Percentiles rank a stretch among this genome's conserved stretches.
Conservation (phyloP, 2,113 vertebrate genomes). For the Platanista minor region DNA sequence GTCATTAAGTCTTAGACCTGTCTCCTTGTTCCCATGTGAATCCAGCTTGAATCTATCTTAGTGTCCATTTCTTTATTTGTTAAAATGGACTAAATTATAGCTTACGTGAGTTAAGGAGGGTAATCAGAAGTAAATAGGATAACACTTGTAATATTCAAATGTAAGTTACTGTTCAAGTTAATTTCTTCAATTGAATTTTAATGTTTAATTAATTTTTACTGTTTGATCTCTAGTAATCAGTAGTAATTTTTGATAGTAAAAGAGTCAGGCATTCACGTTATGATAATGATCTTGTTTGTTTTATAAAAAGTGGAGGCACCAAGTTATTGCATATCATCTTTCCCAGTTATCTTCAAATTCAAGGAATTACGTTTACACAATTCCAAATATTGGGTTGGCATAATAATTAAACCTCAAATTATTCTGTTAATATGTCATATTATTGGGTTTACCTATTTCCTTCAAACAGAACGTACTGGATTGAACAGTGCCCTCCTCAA, state of each 20-base stretch:
- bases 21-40: not conserved
- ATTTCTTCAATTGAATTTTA: not conserved
- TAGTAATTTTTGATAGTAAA: not conserved
- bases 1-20: not conserved
- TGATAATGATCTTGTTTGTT: not conserved
- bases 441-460: not conserved
- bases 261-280: not conserved
- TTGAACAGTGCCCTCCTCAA: not conserved
- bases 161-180: not conserved
- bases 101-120: fast-evolving
- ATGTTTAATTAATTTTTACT: not conserved
- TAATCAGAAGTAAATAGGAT: not conserved
- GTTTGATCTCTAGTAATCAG: not conserved
- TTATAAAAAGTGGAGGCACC: not conserved
- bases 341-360: not conserved
- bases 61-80: not conserved
- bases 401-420: not conserved
- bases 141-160: not conserved
- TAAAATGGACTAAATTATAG: not conserved
- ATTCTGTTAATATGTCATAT: not conserved
- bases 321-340: not conserved
- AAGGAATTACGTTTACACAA: not conserved
- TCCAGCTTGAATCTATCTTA: not conserved
- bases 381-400: not conserved
- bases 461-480: not conserved